Conservation (phyloP, 30 jellyfish, hydroid and myxozoan genomes). For the Aurelia aurita region DNA sequence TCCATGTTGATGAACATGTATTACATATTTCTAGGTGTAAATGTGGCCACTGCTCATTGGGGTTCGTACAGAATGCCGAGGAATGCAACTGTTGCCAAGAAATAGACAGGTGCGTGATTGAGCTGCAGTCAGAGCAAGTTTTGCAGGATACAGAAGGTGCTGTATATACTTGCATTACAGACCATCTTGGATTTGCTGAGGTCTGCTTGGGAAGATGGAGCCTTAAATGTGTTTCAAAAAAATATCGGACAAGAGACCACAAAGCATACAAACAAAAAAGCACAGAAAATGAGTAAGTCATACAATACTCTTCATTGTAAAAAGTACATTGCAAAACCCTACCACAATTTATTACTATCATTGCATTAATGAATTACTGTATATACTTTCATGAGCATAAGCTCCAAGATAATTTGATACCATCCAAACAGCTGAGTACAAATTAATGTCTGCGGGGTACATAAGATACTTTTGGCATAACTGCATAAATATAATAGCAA, state of each 20-base stretch:
- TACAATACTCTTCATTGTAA: too few relatives aligned
- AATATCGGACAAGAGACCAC: not conserved
- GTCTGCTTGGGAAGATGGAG: slow-evolving; percentile 7
- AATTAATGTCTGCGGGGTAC: too few relatives aligned
- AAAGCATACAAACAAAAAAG: too few relatives aligned
- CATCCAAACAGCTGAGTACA: too few relatives aligned
- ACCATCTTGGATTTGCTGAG: slow-evolving; percentile 28
- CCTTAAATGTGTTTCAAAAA: not conserved
- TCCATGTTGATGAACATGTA: not conserved
- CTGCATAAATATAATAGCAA: too few relatives aligned
- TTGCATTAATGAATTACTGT: too few relatives aligned
- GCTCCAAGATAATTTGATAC: too few relatives aligned
- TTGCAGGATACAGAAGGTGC: not conserved
- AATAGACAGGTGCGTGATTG: not conserved
- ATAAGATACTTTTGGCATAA: too few relatives aligned
- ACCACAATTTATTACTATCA: too few relatives aligned
- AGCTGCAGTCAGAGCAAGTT: slow-evolving; percentile 11
- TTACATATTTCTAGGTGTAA: not conserved
- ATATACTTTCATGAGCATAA: too few relatives aligned
- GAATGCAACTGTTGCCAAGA: slow-evolving; percentile 12
- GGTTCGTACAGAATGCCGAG: not conserved
- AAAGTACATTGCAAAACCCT: too few relatives aligned
- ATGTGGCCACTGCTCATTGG: slow-evolving; percentile 18
- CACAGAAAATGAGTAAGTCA: too few relatives aligned
- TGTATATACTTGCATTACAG: not conserved